phyloP scores from a whole-genome alignment of 2,888 invertebrate species.

The Drepanosiphum platanoidis region DNA sequence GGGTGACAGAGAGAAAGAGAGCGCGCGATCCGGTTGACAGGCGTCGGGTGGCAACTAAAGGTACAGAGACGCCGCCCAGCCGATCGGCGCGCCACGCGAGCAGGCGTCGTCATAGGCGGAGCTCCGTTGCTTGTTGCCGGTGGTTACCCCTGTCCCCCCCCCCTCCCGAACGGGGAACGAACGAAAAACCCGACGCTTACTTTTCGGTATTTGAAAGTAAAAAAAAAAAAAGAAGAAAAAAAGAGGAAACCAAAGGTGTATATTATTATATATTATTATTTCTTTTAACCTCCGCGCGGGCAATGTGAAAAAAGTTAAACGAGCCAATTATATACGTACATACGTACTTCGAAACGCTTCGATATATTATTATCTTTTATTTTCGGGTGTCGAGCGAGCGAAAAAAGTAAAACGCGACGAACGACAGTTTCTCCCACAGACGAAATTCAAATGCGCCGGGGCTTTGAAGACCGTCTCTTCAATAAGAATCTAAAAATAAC shows the following conservation, averaged over 20 bases:
- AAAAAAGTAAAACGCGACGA: background rate
- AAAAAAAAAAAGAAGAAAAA: too few species aligned
- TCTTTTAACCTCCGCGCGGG: background rate
- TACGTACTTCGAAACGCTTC: background rate
- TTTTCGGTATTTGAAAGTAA: background rate
- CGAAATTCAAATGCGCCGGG: background rate
- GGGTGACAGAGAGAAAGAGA: too few species aligned
- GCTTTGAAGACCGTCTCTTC: too few species aligned
- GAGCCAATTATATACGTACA: background rate
- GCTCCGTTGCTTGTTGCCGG: constrained; percentile 28
- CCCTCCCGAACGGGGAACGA: background rate
- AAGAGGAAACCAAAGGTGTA: background rate
- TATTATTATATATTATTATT: too few species aligned
- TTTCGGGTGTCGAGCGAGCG: background rate
- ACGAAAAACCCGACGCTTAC: background rate
- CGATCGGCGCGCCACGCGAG: constrained; percentile 2
- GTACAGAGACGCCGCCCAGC: constrained; percentile 48
- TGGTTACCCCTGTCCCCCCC: constrained; percentile 19
- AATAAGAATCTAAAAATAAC: too few species aligned
- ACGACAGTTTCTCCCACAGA: background rate
- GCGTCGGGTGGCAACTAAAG: constrained; percentile 58
- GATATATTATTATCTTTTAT: background rate
- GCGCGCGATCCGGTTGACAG: constrained; percentile 40
- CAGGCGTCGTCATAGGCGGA: constrained; percentile 60
- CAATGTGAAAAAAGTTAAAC: background rate